These are phyloP conservation scores for Crocodylus rhombifer DNA, from an alignment of 2,797 vertebrate genomes.

Conservation along the genomic window DNA sequence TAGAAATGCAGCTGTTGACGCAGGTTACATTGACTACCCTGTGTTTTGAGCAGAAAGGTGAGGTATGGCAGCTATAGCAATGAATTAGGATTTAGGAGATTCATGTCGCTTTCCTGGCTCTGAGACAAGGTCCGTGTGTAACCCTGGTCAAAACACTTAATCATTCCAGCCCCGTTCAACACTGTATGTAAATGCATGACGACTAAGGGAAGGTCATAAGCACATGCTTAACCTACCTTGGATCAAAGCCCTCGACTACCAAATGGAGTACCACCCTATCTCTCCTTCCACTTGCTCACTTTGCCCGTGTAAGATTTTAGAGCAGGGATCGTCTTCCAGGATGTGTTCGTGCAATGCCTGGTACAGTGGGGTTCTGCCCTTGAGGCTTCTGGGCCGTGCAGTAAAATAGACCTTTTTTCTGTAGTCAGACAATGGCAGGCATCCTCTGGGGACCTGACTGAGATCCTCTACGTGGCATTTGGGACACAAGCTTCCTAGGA, in stretches of 20 bases:
- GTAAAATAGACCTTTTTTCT: slow-evolving; percentile 54
- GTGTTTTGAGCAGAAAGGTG: slow-evolving; percentile 67
- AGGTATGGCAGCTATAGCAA: slow-evolving; percentile 69
- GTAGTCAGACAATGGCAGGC: slow-evolving; percentile 56
- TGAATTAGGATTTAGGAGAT: slow-evolving; percentile 17
- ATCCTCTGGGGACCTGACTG: slow-evolving; percentile 69
- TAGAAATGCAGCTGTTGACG: slow-evolving; percentile 70
- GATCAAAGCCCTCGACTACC: background rate
- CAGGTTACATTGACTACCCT: slow-evolving; percentile 70
- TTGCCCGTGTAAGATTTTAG: background rate
- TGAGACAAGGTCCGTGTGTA: background rate
- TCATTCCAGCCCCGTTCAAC: slow-evolving; percentile 37
- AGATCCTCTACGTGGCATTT: slow-evolving; percentile 65
- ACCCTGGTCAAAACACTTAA: rapidly evolving
- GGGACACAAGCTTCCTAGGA: slow-evolving; percentile 71
- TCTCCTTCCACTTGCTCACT: background rate
- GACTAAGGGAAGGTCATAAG: background rate
- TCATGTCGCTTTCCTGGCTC: slow-evolving; percentile 26
- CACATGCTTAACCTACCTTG: background rate
- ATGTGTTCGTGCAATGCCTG: rapidly evolving
- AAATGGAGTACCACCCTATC: background rate
- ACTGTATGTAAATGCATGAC: background rate
- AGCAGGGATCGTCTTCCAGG: background rate
- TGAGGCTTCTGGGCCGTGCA: slow-evolving; percentile 33
- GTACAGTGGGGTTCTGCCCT: background rate